Evolutionary conservation across 2,113 vertebrate species (phyloP), one percentile per base, ranked within the genome.

Genomic region (Archocentrus centrarchus): DNA sequence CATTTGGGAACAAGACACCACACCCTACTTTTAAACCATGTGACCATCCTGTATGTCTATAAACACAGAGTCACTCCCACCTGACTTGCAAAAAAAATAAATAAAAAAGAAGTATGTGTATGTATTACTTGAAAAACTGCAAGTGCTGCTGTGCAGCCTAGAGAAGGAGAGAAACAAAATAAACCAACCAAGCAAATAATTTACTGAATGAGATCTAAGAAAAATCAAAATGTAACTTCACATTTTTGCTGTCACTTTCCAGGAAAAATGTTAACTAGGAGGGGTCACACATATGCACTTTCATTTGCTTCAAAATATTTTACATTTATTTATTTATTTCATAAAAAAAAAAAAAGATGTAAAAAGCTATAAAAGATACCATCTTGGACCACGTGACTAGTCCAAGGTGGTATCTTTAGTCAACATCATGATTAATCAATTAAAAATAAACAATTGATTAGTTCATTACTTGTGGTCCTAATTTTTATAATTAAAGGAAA

Each of bases 341-440:
- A 18, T 18, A 18, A 1, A 50, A 50, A 27, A 27, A 27, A 27
- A 27, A 27, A 0, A 9, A 53, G 17, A 70, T 32, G 47, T 20
- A 70, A 70, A 32, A 53, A 53, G 7, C 14, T 7, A 10, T 11
- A 53, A 70, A 47, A 50, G 50, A 30, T 15, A 50, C 47, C 47
- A 50, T 1, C 14, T 50, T 50, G 5, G 4, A 50, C 47, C 3
- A 6, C 17, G 47, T 50, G 47, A 50, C 15, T 50, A 14, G 47
- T 50, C 47, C 47, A 50, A 50, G 47, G 15, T 17, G 14, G 47
- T 50, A 35, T 35, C 32, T 35, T 35, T 35, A 35, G 32, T 35
- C 66, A 70, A 11, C 44, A 3, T 5, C 47, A 50, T 20, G 30
- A 20, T 1, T 70, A 47, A 68, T 27, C 44, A 2, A 30, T 30